phyloP scores from a whole-genome alignment of 1,140 invertebrate species.

The Mycetomoellerius zeteki region DNA sequence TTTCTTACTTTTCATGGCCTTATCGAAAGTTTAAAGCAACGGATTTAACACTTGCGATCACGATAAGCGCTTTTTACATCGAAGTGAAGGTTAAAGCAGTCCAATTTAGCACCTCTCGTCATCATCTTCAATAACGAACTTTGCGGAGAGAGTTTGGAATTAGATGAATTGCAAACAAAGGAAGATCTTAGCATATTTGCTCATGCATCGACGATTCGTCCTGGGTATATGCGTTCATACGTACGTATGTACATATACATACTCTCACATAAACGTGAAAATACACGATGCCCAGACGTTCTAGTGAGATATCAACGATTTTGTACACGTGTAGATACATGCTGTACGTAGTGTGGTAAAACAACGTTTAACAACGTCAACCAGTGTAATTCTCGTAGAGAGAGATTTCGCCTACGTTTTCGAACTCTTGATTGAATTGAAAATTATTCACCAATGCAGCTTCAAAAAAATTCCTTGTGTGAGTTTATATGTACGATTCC shows the following conservation, averaged over 20 bases:
- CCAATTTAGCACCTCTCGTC: slow-evolving; percentile 6
- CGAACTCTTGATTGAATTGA: neutral
- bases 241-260: neutral
- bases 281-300: neutral
- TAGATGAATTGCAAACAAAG: slow-evolving; percentile 70
- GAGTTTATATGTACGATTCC: neutral
- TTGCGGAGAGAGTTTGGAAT: slow-evolving; percentile 49
- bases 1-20: slow-evolving; percentile 31
- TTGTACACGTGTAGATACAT: neutral
- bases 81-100: slow-evolving; percentile 15
- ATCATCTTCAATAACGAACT: slow-evolving; percentile 43
- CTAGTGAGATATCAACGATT: neutral
- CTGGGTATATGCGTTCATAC: neutral
- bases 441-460: slow-evolving; percentile 21
- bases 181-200: slow-evolving; percentile 38
- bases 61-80: slow-evolving; percentile 36
- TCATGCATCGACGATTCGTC: slow-evolving; percentile 46
- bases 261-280: neutral
- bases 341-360: neutral
- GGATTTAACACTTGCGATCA: slow-evolving; percentile 20
- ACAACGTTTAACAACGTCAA: slow-evolving; percentile 25
- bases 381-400: slow-evolving; percentile 6
- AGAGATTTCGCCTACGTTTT: neutral
- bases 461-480: neutral
- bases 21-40: slow-evolving; percentile 37